Base-by-base conservation (phyloP, 2,888 invertebrate species). In the Pheosia tremula region DNA sequence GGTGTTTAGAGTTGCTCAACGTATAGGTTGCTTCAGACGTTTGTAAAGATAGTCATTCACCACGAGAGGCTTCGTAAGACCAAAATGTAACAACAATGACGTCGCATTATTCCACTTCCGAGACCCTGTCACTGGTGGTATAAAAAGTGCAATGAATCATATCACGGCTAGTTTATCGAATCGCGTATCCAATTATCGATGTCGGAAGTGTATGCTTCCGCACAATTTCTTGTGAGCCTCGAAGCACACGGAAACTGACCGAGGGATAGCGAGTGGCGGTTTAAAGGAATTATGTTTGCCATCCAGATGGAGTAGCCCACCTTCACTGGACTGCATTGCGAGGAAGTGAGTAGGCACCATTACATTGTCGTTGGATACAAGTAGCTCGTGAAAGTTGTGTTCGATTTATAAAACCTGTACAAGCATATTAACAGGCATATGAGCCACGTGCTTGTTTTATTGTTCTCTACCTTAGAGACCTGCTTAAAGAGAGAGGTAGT, bases 161-260 rank as follows among this genome's bases (percentile, higher is more conserved):
- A 82, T 78, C 77, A 75, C 72, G 69, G 75, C 75, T 73, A 69
- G 74, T 75, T 75, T 73, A 75, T 77, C 73, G 75, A 72, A 66
- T 74, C 64, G 74, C 77, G 69, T 79, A 78, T 82, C 70, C 79
- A 87, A 86, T 87, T 86, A 83, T 68, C 70, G 72, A 77, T 73
- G 82, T 86, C 80, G 87, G 86, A 89, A 89, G 87, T 74, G 80
- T 75, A 60, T 64, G 77, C 78, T 90, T 89, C 90, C 90, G 85
- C 65, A 75, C 77, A 82, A 83, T 86, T 89, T 86, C 84, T 81
- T 82, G 79, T 72, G 58, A 69, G 57, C 75, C 74, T 74, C 77
- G 75, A 45, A 58, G 72, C 67, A 83, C 67, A 79, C 84, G 87
- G 86, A 87, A 83, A 78, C 72, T 67, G 64, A 66, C 66, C 60